Evolutionary conservation across 2,113 vertebrate genomes (phyloP).

Genomic region (Sinocyclocheilus maitianheensis): DNA sequence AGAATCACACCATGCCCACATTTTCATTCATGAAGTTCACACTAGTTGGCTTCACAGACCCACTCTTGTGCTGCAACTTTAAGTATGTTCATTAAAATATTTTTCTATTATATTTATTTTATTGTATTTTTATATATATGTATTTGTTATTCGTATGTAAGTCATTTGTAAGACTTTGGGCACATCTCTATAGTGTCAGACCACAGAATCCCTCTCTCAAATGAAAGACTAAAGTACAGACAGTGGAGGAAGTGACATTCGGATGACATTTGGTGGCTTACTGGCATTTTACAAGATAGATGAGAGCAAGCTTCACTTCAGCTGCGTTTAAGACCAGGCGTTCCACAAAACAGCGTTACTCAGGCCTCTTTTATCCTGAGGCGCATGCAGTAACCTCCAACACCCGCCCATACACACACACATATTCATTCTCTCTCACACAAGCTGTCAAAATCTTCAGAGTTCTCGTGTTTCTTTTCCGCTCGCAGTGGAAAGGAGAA

Average conservation of each 20-base stretch:
- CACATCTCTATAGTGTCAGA: neutral
- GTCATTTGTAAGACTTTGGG: neutral
- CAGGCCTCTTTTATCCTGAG: slow-evolving; percentile 31
- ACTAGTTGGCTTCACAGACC: too few species aligned
- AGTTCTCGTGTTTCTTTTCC: slow-evolving; percentile 48
- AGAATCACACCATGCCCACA: too few species aligned
- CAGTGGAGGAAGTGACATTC: slow-evolving; percentile 60
- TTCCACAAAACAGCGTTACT: slow-evolving; percentile 18
- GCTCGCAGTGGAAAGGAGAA: slow-evolving; percentile 18
- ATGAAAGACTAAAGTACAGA: slow-evolving; percentile 48
- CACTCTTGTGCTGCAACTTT: too few species aligned
- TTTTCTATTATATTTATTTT: neutral
- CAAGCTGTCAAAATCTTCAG: slow-evolving; percentile 33
- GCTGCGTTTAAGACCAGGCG: slow-evolving; percentile 33
- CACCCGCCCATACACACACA: slow-evolving; percentile 38
- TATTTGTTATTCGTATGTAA: neutral
- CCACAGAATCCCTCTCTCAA: neutral
- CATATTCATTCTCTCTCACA: slow-evolving; percentile 15
- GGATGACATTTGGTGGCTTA: slow-evolving; percentile 61
- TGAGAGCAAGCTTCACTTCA: slow-evolving; percentile 56
- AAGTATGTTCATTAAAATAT: neutral
- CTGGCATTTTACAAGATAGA: slow-evolving; percentile 62
- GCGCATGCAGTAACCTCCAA: neutral
- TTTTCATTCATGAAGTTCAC: too few species aligned
- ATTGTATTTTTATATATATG: neutral